phyloP scores from a whole-genome alignment of 1,140 invertebrate genomes.

The Penaeus chinensis region DNA sequence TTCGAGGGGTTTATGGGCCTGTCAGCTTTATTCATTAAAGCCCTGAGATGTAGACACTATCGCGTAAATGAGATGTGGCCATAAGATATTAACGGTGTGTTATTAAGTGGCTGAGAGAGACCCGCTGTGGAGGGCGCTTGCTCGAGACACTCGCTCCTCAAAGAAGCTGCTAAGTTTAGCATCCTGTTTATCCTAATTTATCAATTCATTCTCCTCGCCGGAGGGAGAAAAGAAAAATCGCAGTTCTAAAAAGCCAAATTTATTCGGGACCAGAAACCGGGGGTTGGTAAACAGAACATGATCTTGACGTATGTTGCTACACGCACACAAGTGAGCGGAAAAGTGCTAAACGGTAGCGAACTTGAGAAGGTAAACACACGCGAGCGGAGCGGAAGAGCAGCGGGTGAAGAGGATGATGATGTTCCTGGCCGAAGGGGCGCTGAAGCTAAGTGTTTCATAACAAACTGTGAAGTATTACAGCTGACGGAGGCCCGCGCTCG shows the following conservation, averaged over 20 bases:
- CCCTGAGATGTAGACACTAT: conserved; percentile 28
- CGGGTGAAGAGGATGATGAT: conserved; percentile 18
- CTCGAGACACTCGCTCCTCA: too few species aligned
- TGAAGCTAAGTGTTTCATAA: conserved; percentile 54
- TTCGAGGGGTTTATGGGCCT: conserved; percentile 14
- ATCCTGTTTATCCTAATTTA: too few species aligned
- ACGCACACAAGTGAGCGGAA: not conserved
- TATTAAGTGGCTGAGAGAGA: conserved; percentile 20
- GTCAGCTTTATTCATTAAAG: conserved; percentile 12
- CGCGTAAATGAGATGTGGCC: conserved; percentile 42
- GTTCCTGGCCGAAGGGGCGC: not conserved
- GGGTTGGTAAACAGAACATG: too few species aligned
- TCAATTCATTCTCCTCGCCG: too few species aligned
- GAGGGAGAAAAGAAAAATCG: too few species aligned
- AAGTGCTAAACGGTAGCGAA: conserved; percentile 37
- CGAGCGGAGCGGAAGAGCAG: not conserved
- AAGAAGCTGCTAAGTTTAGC: too few species aligned
- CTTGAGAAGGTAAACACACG: conserved; percentile 36
- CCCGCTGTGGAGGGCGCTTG: too few species aligned
- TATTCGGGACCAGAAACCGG: too few species aligned
- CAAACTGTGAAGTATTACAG: conserved; percentile 56
- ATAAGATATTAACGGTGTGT: conserved; percentile 44
- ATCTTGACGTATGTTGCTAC: too few species aligned
- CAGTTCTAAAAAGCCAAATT: too few species aligned
- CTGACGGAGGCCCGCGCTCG: conserved; percentile 32